These are phyloP conservation scores for Lacerta agilis DNA, from an alignment of 2,797 vertebrate genomes.

Conservation along the genomic window DNA sequence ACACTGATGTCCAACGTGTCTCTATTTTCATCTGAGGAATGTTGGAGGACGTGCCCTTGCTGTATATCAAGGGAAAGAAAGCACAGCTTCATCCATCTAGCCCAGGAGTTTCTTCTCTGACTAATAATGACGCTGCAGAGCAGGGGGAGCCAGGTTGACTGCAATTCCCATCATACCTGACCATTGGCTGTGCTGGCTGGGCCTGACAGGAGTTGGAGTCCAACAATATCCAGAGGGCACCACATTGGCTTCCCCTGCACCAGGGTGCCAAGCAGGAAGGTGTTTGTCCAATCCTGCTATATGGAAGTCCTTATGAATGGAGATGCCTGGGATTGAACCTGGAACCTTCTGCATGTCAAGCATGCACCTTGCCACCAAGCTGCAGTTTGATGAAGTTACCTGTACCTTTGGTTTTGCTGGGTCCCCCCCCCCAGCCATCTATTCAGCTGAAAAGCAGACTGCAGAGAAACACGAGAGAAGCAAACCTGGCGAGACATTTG, in stretches of 20 bases:
- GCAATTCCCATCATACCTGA: too few relatives aligned
- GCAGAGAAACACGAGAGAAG: neutral
- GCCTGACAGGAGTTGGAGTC: too few relatives aligned
- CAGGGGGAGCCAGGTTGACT: too few relatives aligned
- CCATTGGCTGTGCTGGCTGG: too few relatives aligned
- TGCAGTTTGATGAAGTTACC: neutral
- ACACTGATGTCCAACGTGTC: too few relatives aligned
- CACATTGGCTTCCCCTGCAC: too few relatives aligned
- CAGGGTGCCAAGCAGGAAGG: neutral
- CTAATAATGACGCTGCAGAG: neutral
- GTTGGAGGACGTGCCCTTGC: too few relatives aligned
- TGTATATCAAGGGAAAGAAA: neutral
- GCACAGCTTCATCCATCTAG: neutral
- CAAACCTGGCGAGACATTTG: neutral
- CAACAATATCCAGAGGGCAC: too few relatives aligned
- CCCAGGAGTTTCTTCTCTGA: neutral
- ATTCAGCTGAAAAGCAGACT: neutral
- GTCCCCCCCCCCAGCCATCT: neutral
- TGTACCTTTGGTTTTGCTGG: neutral
- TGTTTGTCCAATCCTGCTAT: neutral
- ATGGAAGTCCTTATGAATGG: neutral
- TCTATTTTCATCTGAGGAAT: too few relatives aligned
- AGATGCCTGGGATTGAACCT: neutral
- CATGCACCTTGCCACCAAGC: neutral
- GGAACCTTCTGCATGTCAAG: neutral